Base-by-base conservation (phyloP, 2,113 vertebrate species). In the Heterocephalus glaber region DNA sequence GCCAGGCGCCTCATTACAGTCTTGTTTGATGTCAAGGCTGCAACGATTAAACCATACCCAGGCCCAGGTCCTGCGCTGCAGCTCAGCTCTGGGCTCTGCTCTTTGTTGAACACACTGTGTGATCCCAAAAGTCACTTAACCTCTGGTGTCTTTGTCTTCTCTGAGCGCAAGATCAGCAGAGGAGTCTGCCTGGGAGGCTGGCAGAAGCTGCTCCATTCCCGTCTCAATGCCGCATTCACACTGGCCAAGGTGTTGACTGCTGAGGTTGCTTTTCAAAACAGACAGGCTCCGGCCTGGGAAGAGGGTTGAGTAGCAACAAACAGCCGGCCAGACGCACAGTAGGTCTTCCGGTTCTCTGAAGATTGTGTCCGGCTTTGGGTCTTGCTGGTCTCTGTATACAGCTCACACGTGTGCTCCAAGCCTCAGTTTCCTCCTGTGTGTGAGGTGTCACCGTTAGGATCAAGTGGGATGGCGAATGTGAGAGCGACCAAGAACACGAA, bases 1-100 rank as follows among this genome's bases (percentile, higher is more conserved):
- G 14, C 44, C 11, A 12, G 79, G 28, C 10, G 38, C 33, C 52
- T 95, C 61, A 14, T 89, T 92, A 74, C 0, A 8, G 61, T 61
- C 74, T 56, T 38, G 35, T 95, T 81, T 76, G n/a, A 90, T 95
- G 92, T 95, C 44, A n/a, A 63, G 84, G n/a, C 72, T 70, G 58
- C 58, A 6, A 41, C 16, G 16, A 65, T 61, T 56, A 89, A 92
- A 79, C 54, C 66, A 24, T 49, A 47, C 28, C 61, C 5, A 4
- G 63, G 26, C 54, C 28, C 47, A 61, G 60, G 19, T 47, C 19
- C 38, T 5, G 20, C 3, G 0, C 19, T 26, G 38, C 2, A 9
- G 5, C 1, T 77, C 41, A 28, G 81, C 33, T 81, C 60, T 4
- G 44, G 72, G 30, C 35, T 54, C 49, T n/a, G 81, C 54, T 95